These are phyloP conservation scores for Orthonevra nobilis DNA, from an alignment of 2,888 invertebrate species.

Conservation along the genomic window DNA sequence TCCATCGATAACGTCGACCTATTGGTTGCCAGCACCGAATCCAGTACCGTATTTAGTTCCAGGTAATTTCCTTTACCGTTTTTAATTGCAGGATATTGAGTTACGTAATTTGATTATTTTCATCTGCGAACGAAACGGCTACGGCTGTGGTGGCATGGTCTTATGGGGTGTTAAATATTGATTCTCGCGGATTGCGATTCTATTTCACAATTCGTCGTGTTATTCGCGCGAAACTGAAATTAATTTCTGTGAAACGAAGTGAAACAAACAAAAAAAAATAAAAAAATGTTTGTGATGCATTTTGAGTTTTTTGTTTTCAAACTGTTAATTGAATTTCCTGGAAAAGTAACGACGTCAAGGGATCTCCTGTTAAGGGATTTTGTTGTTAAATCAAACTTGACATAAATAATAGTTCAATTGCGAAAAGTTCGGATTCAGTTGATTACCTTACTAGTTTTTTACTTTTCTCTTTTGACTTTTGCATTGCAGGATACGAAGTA, in stretches of 20 bases:
- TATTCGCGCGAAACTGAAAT: constrained; percentile 15
- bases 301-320: not conserved
- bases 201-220: not conserved
- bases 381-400: too few relatives aligned
- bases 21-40: constrained; percentile 91
- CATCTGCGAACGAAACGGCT: not conserved
- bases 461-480: too few relatives aligned
- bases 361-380: too few relatives aligned
- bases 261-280: not conserved
- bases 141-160: not conserved
- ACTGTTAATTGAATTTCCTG: too few relatives aligned
- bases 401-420: too few relatives aligned
- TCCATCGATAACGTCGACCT: constrained; percentile 91
- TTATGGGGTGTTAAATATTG: not conserved
- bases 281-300: not conserved
- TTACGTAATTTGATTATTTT: constrained; percentile 52
- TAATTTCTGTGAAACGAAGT: constrained; percentile 10
- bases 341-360: too few relatives aligned
- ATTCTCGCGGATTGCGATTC: constrained; percentile 15
- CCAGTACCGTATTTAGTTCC: constrained; percentile 91
- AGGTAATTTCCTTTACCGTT: constrained; percentile 83
- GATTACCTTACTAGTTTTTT: too few relatives aligned
- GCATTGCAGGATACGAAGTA: too few relatives aligned
- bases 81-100: constrained; percentile 63
- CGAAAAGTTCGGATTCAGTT: too few relatives aligned